Percentiles rank a stretch among this genome's conserved stretches.
These are phyloP conservation scores for Rana temporaria DNA, from an alignment of 2,113 vertebrate genomes.

Conservation along the genomic window DNA sequence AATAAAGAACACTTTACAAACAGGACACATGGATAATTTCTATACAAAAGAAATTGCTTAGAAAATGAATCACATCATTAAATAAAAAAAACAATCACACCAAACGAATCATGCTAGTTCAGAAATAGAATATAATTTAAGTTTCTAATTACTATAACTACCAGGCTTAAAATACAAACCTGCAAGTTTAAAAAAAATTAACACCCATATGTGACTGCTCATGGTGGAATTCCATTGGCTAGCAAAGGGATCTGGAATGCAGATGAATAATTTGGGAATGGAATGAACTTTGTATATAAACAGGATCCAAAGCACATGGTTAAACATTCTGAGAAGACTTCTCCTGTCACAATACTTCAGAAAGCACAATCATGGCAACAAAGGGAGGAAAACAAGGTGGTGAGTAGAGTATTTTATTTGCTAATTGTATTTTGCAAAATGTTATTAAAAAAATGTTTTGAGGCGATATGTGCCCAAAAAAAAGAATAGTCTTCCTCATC, in stretches of 20 bases:
- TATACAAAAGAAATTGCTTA: background rate
- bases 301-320: background rate
- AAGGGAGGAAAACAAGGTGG: constrained; percentile 6
- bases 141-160: background rate
- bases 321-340: background rate
- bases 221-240: background rate
- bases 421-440: too few species aligned
- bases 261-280: background rate
- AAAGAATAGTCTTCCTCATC: too few species aligned
- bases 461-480: too few species aligned
- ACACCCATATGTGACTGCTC: background rate
- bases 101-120: background rate
- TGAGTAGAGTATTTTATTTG: background rate
- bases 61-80: background rate
- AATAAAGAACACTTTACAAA: background rate
- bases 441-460: too few species aligned
- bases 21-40: background rate
- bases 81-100: too few species aligned
- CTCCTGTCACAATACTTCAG: background rate
- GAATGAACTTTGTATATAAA: constrained; percentile 21
- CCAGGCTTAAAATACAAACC: background rate
- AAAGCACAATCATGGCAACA: background rate
- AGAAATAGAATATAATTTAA: background rate
- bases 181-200: background rate
- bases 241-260: background rate